Percentiles rank a stretch among this genome's conserved stretches.
Evolutionary conservation across 2,888 invertebrate genomes (phyloP).

Genomic region (Nineta flava): DNA sequence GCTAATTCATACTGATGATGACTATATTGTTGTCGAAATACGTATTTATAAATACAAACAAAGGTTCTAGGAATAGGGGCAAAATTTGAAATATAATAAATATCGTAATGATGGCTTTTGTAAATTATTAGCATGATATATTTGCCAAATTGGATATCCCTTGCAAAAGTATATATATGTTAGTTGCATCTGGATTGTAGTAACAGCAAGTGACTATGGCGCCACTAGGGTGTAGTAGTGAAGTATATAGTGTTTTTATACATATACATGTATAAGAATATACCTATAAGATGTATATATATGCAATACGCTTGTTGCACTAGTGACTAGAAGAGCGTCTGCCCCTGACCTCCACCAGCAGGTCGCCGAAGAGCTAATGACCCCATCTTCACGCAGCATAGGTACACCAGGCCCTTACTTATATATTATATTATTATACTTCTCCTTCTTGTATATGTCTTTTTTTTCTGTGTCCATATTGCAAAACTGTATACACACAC

Average conservation of each 20-base stretch:
- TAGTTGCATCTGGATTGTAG: not conserved
- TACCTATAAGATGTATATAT: too few species aligned
- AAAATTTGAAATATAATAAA: too few species aligned
- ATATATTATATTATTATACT: not conserved
- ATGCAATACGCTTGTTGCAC: not conserved
- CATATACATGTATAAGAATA: too few species aligned
- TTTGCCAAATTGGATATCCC: too few species aligned
- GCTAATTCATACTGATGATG: too few species aligned
- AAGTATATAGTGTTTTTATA: not conserved
- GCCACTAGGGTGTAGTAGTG: slow-evolving; percentile 3
- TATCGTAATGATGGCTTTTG: too few species aligned
- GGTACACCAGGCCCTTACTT: not conserved
- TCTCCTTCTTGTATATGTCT: not conserved
- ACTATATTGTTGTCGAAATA: too few species aligned
- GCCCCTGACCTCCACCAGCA: slow-evolving; percentile 4
- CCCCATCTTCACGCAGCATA: slow-evolving; percentile 1
- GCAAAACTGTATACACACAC: not conserved
- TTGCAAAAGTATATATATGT: not conserved
- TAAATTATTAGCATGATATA: too few species aligned
- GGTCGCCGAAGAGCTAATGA: slow-evolving; percentile 4
- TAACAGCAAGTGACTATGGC: slow-evolving; percentile 2
- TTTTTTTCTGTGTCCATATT: not conserved
- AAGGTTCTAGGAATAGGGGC: too few species aligned
- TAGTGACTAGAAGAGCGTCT: slow-evolving; percentile 3
- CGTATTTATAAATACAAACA: too few species aligned